Conservation (phyloP, 2,888 invertebrate species). For the Drosophila gaucha region DNA sequence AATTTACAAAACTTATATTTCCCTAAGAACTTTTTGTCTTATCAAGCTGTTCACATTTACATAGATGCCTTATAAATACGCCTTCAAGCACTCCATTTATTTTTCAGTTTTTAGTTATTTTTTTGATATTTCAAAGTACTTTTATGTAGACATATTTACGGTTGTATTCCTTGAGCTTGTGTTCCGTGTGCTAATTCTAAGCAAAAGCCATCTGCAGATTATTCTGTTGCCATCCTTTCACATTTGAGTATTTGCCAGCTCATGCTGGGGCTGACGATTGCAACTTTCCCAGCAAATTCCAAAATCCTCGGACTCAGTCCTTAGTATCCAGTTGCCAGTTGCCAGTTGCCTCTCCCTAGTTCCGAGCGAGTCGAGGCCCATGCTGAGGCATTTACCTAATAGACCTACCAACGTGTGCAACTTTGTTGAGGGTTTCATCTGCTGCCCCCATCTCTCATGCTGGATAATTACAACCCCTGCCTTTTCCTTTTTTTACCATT, state of each 20-base stretch:
- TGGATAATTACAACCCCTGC: constrained; percentile 61
- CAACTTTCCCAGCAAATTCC: constrained; percentile 52
- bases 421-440: constrained; percentile 46
- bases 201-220: constrained; percentile 28
- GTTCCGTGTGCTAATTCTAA: constrained; percentile 17
- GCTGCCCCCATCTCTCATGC: constrained; percentile 19
- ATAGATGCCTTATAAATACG: neutral
- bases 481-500: constrained; percentile 31
- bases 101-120: neutral
- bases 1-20: too few relatives aligned
- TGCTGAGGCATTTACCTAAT: constrained; percentile 41
- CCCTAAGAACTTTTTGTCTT: too few relatives aligned
- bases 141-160: neutral
- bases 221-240: constrained; percentile 29
- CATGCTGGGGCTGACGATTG: constrained; percentile 31
- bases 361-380: neutral
- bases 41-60: neutral
- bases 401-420: constrained; percentile 51
- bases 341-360: neutral
- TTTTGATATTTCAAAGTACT: neutral
- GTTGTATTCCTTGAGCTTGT: constrained; percentile 1
- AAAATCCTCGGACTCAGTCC: constrained; percentile 1
- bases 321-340: neutral
- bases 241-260: constrained; percentile 43
- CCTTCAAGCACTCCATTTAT: neutral